Evolutionary conservation across 2,113 vertebrate genomes (phyloP).

Genomic region (Myiozetetes cayanensis): DNA sequence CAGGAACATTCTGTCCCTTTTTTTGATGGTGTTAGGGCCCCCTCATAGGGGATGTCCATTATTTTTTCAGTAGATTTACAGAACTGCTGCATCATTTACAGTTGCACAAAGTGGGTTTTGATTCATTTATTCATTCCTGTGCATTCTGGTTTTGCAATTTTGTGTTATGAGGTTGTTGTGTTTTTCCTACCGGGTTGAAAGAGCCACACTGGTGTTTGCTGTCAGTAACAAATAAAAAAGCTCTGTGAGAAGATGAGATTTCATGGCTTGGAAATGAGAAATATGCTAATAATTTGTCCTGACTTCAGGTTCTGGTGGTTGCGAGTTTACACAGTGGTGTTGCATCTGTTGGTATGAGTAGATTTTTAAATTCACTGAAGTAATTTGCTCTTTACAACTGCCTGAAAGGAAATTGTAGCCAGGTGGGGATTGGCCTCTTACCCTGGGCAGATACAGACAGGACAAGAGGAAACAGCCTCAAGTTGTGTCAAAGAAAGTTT

Average conservation of each 20-base stretch:
- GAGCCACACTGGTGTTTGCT: not conserved
- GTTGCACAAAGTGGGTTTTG: not conserved
- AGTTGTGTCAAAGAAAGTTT: not conserved
- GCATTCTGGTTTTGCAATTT: not conserved
- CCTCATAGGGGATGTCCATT: not conserved
- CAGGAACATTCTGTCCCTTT: not conserved
- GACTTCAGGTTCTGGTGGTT: not conserved
- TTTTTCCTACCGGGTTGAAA: not conserved
- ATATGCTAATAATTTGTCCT: not conserved
- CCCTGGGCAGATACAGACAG: not conserved
- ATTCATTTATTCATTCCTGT: not conserved
- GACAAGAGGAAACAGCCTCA: not conserved
- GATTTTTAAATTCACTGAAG: not conserved
- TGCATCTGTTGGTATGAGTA: not conserved
- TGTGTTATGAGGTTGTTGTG: not conserved
- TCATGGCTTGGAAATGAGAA: not conserved
- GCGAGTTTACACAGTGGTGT: not conserved
- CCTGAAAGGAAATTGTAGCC: not conserved
- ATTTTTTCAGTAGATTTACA: not conserved
- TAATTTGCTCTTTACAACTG: not conserved
- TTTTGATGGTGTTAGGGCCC: not conserved
- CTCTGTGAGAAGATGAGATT: not conserved
- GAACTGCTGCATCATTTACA: not conserved
- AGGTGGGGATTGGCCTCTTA: not conserved
- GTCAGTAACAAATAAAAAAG: not conserved